phyloP scores from a whole-genome alignment of 2,113 vertebrate species.

The Erinaceus europaeus region DNA sequence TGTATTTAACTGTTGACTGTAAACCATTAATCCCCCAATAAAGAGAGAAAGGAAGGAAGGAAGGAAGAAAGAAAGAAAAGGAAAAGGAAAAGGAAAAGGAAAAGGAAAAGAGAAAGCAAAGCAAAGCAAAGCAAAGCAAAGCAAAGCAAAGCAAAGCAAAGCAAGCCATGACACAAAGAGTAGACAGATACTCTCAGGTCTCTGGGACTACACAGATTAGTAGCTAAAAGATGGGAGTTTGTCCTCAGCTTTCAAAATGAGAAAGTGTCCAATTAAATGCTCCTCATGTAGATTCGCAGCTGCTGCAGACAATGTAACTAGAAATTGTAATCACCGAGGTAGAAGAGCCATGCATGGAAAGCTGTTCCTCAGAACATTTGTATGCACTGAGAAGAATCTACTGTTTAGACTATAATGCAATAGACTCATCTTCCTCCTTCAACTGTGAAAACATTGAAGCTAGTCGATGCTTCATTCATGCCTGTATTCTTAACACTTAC shows the following conservation, averaged over 20 bases:
- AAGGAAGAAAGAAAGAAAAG: no score
- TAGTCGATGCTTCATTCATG: neutral
- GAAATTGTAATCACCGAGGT: neutral
- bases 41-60: no score
- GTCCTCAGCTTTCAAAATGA: slow-evolving; percentile 38
- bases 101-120: no score
- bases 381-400: neutral
- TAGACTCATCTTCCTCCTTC: slow-evolving; percentile 33
- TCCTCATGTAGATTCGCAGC: neutral
- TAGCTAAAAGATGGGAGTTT: neutral
- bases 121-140: no score
- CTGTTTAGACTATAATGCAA: slow-evolving; percentile 6
- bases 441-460: neutral
- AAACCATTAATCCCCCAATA: no score
- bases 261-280: slow-evolving; percentile 26
- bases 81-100: no score
- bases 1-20: no score
- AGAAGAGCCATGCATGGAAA: slow-evolving; percentile 15
- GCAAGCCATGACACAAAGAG: no score
- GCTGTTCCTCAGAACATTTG: neutral
- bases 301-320: neutral
- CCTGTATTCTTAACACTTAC: neutral
- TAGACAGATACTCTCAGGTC: neutral
- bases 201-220: neutral
- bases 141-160: no score